A percentile compares a stretch with the other conserved stretches of the same genome.
These are phyloP conservation scores for Empis stercorea DNA, from an alignment of 2,888 invertebrate genomes.

Conservation along the genomic window DNA sequence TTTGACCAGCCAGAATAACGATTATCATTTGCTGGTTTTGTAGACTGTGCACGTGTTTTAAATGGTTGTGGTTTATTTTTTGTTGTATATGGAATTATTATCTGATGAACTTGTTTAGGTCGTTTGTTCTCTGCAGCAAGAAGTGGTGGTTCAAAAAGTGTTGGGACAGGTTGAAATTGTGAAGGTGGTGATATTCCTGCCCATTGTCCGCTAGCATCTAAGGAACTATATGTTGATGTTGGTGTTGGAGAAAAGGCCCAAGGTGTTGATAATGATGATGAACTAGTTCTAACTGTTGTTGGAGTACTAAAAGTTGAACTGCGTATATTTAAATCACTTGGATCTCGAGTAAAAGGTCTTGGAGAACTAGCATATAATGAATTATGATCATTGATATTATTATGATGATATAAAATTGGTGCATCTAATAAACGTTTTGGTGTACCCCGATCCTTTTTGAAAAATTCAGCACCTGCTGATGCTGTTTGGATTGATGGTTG, in stretches of 20 bases:
- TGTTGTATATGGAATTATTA: conserved; percentile 68
- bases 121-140: conserved; percentile 33
- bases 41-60: conserved; percentile 22
- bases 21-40: background rate
- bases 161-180: conserved; percentile 15
- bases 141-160: background rate
- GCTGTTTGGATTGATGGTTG: conserved; percentile 14
- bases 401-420: conserved; percentile 38
- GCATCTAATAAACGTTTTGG: conserved; percentile 41
- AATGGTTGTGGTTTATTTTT: conserved; percentile 44
- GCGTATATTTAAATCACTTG: conserved; percentile 24
- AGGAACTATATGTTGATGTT: conserved; percentile 30
- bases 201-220: conserved; percentile 31
- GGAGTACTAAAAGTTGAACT: conserved; percentile 7
- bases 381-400: background rate
- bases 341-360: conserved; percentile 40
- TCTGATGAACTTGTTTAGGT: conserved; percentile 61
- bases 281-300: conserved; percentile 11
- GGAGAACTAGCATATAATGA: conserved; percentile 38
- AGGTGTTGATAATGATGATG: conserved; percentile 13
- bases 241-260: conserved; percentile 23
- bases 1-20: conserved; percentile 23
- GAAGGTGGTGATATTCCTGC: conserved; percentile 28
- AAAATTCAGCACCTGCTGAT: conserved; percentile 9
- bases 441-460: conserved; percentile 24